Conservation (phyloP, 2,113 vertebrate species). For the Osmerus eperlanus region DNA sequence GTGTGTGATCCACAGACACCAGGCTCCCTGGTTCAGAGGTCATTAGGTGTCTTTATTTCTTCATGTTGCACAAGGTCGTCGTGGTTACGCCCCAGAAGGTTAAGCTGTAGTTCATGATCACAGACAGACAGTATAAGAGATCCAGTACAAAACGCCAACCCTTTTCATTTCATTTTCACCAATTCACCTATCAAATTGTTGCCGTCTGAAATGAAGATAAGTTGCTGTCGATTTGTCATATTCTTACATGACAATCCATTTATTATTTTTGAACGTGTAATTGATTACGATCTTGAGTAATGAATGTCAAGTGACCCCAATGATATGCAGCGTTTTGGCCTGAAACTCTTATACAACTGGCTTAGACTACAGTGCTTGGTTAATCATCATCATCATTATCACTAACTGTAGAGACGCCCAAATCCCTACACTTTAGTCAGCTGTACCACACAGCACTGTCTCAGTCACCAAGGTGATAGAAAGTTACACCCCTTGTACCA, state of each 20-base stretch:
- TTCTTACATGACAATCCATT: too few species aligned
- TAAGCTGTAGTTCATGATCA: not conserved
- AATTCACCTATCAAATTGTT: too few species aligned
- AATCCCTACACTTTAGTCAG: not conserved
- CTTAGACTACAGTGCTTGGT: conserved; percentile 3
- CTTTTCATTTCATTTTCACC: too few species aligned
- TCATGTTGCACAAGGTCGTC: conserved; percentile 10
- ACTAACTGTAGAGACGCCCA: not conserved
- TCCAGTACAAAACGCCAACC: too few species aligned
- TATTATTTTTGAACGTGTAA: too few species aligned
- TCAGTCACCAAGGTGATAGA: conserved; percentile 17
- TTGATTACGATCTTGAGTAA: too few species aligned
- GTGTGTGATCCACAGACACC: not conserved
- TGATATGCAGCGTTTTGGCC: too few species aligned
- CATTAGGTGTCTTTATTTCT: conserved; percentile 38
- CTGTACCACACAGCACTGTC: not conserved
- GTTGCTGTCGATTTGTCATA: too few species aligned
- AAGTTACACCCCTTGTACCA: conserved; percentile 26
- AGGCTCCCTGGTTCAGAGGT: conserved; percentile 14
- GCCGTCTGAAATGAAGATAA: too few species aligned
- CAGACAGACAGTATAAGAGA: not conserved
- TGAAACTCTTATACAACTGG: not conserved
- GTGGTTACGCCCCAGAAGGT: conserved; percentile 2
- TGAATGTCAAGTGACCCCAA: too few species aligned
- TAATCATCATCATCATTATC: conserved; percentile 2